Base-by-base conservation (phyloP, 2,113 vertebrate genomes). In the Rhinolophus sinicus region DNA sequence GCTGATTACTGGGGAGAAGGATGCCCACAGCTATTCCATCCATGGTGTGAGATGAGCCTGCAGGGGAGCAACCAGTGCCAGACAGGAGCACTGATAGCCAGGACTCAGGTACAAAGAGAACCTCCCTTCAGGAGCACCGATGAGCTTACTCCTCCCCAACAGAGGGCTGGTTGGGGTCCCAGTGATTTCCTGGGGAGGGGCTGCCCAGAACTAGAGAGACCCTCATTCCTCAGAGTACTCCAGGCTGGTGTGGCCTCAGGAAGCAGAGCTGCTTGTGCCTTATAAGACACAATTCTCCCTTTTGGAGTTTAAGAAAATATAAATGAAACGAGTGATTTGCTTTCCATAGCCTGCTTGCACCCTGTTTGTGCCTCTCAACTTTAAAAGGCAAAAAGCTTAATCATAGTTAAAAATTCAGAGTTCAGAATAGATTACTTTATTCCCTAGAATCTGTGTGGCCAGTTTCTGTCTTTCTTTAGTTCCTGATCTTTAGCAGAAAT, bases 381-480 rank as follows among this genome's bases (percentile, higher is more conserved):
- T 93, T 90, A 84, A 44, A 95, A 93, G 40, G 54, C 54, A 38
- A 83, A 90, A 97, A 94, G 95, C 91, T 92, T 88, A 96, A 96
- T 95, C 88, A 95, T 96, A 96, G 97, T 97, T 98, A 96, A 97
- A 97, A 97, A 86, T 97, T 97, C 52, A 19, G 95, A 91, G 67
- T 94, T 95, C 50, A 88, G 97, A 94, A 69, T 67, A 28, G 81
- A 96, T 94, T 91, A 81, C 76, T 93, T 50, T 58, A 14, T 78
- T 83, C 93, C 67, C 96, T 56, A 26, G 8, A 73, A 95, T 69
- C 65, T 62, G 28, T 33, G 16, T 81, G 94, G 28, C 73, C 50
- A 15, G 18, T 58, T 95, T 97, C 82, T 75, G 78, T 88, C 80
- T 94, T 97, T 90, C 58, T 95, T 97, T 70, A 72, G 65, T 88